These are phyloP conservation scores for Macrochelys suwanniensis DNA, from an alignment of 2,797 vertebrate genomes.

Conservation along the genomic window DNA sequence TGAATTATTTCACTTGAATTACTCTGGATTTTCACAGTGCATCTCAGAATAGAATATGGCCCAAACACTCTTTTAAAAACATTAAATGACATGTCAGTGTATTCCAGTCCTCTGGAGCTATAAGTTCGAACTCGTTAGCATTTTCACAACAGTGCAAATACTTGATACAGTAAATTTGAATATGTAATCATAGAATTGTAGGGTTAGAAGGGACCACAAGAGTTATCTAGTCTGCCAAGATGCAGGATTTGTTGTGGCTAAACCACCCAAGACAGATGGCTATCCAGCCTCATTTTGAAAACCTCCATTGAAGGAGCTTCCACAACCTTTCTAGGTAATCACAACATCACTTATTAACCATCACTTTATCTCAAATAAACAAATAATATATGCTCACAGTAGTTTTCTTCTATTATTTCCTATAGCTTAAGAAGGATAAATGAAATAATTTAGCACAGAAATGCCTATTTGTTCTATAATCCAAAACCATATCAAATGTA, in stretches of 20 bases:
- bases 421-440: neutral
- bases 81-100: neutral
- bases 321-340: no score
- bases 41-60: neutral
- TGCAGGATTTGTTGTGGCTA: neutral
- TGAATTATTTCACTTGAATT: neutral
- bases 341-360: neutral
- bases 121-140: neutral
- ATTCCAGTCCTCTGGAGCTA: fast-evolving
- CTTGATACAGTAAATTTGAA: neutral
- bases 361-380: neutral
- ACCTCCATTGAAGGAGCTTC: no score
- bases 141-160: neutral
- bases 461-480: neutral
- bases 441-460: neutral
- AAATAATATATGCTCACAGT: neutral
- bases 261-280: neutral
- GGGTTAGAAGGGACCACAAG: neutral
- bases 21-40: neutral
- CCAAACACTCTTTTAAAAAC: neutral
- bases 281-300: neutral
- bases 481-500: neutral
- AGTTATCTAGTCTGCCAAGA: neutral
- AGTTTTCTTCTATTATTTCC: neutral
- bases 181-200: neutral